A percentile compares a stretch with the other conserved stretches of the same genome.
Conservation (phyloP, 2,113 vertebrate genomes). For the Bambusicola thoracicus region DNA sequence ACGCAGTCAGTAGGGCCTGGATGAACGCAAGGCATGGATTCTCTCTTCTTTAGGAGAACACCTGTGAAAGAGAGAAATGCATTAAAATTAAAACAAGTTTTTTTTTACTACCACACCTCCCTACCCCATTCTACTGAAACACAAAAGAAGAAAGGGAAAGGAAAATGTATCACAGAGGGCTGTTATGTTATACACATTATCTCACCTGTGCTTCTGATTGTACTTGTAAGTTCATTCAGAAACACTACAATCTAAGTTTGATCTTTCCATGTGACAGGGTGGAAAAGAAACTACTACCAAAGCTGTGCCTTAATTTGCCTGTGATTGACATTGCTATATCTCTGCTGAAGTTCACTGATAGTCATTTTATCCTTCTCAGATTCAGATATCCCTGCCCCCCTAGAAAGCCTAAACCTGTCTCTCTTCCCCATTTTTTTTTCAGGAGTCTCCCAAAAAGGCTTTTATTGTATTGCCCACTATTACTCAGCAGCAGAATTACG, state of each 20-base stretch:
- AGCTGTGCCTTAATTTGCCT: neutral
- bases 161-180: fast-evolving
- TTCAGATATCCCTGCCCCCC: neutral
- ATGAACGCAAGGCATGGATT: fast-evolving
- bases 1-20: neutral
- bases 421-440: neutral
- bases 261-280: neutral
- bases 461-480: neutral
- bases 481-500: neutral
- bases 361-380: neutral
- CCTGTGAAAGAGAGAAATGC: neutral
- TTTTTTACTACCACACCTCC: neutral
- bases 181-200: neutral
- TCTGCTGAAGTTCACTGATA: neutral
- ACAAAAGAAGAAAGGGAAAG: neutral
- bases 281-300: neutral
- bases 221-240: neutral
- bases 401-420: neutral
- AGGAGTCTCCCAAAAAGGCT: neutral
- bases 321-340: neutral
- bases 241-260: neutral
- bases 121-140: too few species aligned
- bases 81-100: neutral
- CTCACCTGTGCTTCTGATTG: neutral
- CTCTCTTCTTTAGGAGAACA: neutral